phyloP scores from a whole-genome alignment of 2,797 vertebrate genomes.

The Rhincodon typus region DNA sequence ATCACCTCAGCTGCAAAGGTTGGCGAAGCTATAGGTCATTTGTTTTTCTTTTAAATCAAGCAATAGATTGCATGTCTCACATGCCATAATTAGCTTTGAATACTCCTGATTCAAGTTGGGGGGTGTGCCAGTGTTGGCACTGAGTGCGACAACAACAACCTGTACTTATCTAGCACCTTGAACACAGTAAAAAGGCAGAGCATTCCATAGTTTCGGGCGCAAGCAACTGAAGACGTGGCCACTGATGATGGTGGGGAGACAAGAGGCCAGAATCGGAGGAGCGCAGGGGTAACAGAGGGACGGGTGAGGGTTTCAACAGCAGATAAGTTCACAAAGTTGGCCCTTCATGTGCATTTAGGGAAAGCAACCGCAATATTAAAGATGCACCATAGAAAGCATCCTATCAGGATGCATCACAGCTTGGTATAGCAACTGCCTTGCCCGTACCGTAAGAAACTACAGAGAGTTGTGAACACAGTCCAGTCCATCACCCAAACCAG shows the following conservation, averaged over 20 bases:
- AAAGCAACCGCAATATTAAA: neutral
- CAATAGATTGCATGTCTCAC: neutral
- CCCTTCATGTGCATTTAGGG: neutral
- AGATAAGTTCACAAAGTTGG: neutral
- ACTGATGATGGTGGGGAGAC: neutral
- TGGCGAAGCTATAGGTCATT: neutral
- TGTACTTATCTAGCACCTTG: neutral
- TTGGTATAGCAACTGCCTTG: too few relatives aligned
- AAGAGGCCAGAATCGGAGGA: neutral
- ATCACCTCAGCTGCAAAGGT: neutral
- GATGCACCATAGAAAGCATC: too few relatives aligned
- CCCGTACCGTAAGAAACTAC: too few relatives aligned
- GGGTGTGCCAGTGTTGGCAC: neutral
- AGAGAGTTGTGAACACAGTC: too few relatives aligned
- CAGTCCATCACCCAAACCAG: too few relatives aligned
- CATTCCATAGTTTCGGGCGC: too few relatives aligned
- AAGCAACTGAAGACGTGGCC: too few relatives aligned
- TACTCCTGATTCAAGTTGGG: neutral
- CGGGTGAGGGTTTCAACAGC: neutral
- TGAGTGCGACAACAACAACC: neutral
- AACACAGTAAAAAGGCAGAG: neutral
- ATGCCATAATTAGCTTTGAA: neutral
- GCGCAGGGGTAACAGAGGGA: neutral
- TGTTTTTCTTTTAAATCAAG: neutral
- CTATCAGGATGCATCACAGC: too few relatives aligned